Evolutionary conservation across 2,888 invertebrate species (phyloP).

Genomic region (Teleogryllus oceanicus): DNA sequence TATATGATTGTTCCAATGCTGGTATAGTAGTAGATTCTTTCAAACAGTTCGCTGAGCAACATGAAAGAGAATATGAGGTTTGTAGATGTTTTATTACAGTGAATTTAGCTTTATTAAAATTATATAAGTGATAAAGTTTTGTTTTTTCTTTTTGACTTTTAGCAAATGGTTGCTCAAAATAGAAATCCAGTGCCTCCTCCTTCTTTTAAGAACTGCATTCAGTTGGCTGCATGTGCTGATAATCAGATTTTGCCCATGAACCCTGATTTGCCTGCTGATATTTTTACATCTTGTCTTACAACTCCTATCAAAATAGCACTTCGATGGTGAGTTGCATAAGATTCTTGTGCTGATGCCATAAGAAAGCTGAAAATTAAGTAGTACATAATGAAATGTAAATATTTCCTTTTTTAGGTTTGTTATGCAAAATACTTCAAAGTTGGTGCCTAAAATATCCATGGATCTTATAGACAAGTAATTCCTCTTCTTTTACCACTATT

Average conservation of each 20-base stretch:
- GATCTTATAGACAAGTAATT: constrained; percentile 88
- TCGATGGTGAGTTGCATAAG: constrained; percentile 63
- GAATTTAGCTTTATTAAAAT: neutral
- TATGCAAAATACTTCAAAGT: constrained; percentile 74
- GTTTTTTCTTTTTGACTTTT: neutral
- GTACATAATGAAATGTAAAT: neutral
- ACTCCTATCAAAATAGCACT: constrained; percentile 96
- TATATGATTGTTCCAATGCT: constrained; percentile 98
- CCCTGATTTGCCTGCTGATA: constrained; percentile 92
- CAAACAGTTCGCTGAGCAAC: constrained; percentile 84
- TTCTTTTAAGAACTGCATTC: constrained; percentile 87
- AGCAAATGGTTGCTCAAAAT: constrained; percentile 42
- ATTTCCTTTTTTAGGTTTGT: constrained; percentile 61
- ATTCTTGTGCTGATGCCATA: neutral
- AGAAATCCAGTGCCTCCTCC: constrained; percentile 48
- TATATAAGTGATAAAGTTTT: constrained; percentile 4
- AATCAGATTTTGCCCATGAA: constrained; percentile 94
- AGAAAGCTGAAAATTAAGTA: neutral
- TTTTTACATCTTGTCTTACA: constrained; percentile 97
- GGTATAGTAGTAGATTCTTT: constrained; percentile 93
- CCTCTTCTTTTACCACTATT: neutral
- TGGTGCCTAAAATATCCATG: constrained; percentile 75
- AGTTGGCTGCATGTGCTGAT: constrained; percentile 92
- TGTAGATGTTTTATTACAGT: constrained; percentile 33
- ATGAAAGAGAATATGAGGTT: constrained; percentile 75